phyloP scores from a whole-genome alignment of 92 coral and sea anemone genomes.

The Paramuricea clavata region DNA sequence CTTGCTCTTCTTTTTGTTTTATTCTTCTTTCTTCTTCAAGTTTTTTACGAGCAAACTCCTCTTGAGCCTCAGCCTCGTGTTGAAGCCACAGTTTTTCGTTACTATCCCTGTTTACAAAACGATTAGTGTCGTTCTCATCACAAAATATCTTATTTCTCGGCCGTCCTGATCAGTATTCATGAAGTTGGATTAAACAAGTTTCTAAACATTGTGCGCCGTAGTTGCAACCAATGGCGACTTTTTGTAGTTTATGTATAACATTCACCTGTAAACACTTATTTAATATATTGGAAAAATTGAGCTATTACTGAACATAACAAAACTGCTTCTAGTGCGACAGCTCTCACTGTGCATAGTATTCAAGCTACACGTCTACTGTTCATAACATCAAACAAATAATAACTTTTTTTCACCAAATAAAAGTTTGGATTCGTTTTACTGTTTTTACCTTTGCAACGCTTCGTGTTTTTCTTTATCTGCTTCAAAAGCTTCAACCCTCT shows the following conservation, averaged over 20 bases:
- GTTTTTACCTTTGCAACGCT: constrained; percentile 17
- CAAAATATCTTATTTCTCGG: too few relatives aligned
- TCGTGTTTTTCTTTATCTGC: constrained; percentile 36
- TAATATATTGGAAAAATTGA: too few relatives aligned
- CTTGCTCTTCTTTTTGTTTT: constrained; percentile 87
- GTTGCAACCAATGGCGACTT: not conserved
- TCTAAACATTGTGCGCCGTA: not conserved
- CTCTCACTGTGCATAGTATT: too few relatives aligned
- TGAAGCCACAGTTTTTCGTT: constrained; percentile 93
- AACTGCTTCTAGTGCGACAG: too few relatives aligned
- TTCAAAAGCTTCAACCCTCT: constrained; percentile 26
- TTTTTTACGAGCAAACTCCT: constrained; percentile 75
- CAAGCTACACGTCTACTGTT: too few relatives aligned
- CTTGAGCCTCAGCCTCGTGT: constrained; percentile 87
- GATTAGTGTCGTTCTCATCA: too few relatives aligned
- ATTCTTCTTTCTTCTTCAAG: constrained; percentile 86
- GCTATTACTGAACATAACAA: too few relatives aligned
- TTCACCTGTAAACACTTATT: too few relatives aligned
- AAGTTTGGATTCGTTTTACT: not conserved
- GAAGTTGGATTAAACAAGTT: not conserved
- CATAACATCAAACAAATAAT: too few relatives aligned
- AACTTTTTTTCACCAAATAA: too few relatives aligned
- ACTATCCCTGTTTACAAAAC: constrained; percentile 58
- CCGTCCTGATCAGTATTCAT: too few relatives aligned
- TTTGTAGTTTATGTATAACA: too few relatives aligned